Base-by-base conservation (phyloP, 2,888 invertebrate species). In the Mythimna lalbum region DNA sequence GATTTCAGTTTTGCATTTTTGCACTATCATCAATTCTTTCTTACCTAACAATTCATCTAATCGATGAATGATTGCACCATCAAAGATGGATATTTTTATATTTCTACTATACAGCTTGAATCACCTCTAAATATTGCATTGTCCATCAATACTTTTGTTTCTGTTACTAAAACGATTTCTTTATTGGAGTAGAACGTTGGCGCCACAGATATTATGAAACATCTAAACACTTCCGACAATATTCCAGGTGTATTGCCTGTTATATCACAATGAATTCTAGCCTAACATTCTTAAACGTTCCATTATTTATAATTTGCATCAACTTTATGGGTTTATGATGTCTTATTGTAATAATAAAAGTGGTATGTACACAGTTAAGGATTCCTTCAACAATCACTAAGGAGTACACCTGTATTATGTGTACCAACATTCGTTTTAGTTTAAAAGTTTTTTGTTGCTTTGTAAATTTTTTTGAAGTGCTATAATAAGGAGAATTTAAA, bases 211-310 rank as follows among this genome's bases (percentile, higher is more conserved):
- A 33, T 56, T 56, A 56, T 27, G 12, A 63, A 19, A 52, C 33
- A 53, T 68, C 53, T 36, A 31, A 68, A 75, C 52, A 53, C 10
- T 64, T 61, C 50, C 43, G 17, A 33, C n/a, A 33, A 55, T 52
- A 55, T 63, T 56, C 65, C 65, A 69, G 59, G 62, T 70, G 52
- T 39, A 52, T 78, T 47, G 19, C 36, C 50, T 49, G 50, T 52
- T 78, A 64, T 36, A 47, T 56, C 36, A 75, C 47, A 61, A 47
- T 55, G 12, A 36, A 3, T 23, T 43, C 2, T 17, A 55, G 27
- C 14, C 17, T 10, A 53, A 53, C 1, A 33, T 53, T 74, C n/a
- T 64, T 21, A 27, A 55, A 39, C 9, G 21, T 43, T 36, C 10
- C 7, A 19, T 47, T n/a, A 7, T 23, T 47, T 14, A 2, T 47